Evolutionary conservation across 2,888 invertebrate species (phyloP).

Genomic region (Ophion ventricosus): DNA sequence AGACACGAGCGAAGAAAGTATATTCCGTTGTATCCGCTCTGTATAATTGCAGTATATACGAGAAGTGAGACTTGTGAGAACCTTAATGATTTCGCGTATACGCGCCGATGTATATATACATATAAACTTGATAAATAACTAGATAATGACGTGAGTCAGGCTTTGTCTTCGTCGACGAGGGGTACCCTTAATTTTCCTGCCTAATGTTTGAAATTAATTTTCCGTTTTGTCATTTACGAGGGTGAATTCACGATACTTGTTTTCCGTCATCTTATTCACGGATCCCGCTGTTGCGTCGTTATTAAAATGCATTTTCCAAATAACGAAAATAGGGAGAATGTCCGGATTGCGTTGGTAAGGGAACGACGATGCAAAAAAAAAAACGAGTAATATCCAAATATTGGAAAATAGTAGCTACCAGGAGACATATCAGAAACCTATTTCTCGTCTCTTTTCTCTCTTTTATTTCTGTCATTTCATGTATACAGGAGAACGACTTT

Average conservation of each 20-base stretch:
- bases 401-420: not conserved
- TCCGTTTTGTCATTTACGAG: conserved; percentile 70
- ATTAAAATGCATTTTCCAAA: not conserved
- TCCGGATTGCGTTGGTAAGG: not conserved
- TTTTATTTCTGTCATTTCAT: no score
- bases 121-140: conserved; percentile 52
- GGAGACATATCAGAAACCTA: no score
- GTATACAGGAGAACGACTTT: no score
- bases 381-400: not conserved
- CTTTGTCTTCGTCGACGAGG: conserved; percentile 68
- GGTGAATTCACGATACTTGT: not conserved
- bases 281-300: not conserved
- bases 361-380: not conserved
- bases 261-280: not conserved
- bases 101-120: conserved; percentile 30
- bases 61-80: conserved; percentile 52
- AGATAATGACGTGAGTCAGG: conserved; percentile 73
- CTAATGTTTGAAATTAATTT: conserved; percentile 79
- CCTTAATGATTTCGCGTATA: conserved; percentile 75
- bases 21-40: conserved; percentile 17
- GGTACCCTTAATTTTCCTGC: conserved; percentile 78
- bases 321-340: not conserved
- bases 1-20: conserved; percentile 38
- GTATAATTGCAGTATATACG: conserved; percentile 35
- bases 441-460: no score